phyloP scores from a whole-genome alignment of 2,797 vertebrate species.

The Myotis pilosus region DNA sequence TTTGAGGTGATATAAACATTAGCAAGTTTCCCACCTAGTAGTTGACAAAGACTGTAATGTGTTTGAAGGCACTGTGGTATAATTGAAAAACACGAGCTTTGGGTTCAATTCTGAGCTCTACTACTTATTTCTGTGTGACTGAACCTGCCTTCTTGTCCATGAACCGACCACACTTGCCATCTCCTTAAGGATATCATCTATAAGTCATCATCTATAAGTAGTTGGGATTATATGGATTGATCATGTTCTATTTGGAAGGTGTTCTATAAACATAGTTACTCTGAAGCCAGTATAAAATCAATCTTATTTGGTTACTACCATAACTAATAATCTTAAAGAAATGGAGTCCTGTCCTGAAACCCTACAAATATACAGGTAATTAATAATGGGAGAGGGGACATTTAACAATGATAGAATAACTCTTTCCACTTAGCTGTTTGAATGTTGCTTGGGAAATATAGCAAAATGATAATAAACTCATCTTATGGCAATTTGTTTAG shows the following conservation, averaged over 20 bases:
- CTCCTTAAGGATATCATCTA: neutral
- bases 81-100: neutral
- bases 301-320: neutral
- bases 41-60: neutral
- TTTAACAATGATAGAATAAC: neutral
- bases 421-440: neutral
- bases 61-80: neutral
- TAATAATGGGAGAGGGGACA: neutral
- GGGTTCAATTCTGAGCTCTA: neutral
- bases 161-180: fast-evolving
- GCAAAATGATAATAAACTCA: conserved; percentile 3
- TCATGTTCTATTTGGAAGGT: neutral
- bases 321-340: neutral
- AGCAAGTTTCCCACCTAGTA: neutral
- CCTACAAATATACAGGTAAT: neutral
- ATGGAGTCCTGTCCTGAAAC: neutral
- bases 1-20: neutral
- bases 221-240: neutral
- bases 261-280: neutral
- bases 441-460: conserved; percentile 10
- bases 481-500: conserved; percentile 14
- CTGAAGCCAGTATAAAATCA: neutral
- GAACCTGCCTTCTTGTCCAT: neutral
- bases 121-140: neutral
- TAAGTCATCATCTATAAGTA: neutral